Base-by-base conservation (phyloP, 2,113 vertebrate genomes). In the Hemichromis elongatus region DNA sequence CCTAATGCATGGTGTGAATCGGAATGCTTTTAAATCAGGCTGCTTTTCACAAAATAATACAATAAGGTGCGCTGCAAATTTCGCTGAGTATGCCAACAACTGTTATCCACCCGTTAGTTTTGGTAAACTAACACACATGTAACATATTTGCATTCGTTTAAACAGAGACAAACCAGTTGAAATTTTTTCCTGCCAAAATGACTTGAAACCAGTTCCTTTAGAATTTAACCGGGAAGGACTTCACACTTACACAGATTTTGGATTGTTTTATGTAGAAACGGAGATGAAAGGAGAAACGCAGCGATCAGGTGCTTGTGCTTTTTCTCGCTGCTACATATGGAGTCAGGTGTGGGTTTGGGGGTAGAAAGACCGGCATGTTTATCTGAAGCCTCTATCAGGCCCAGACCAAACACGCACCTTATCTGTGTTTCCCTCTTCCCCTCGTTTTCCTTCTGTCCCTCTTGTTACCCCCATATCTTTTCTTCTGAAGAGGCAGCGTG, bases 261-360 rank as follows among this genome's bases (percentile, higher is more conserved):
- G 56, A 35, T 21, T 26, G 8, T 3, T 52, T 54, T 40, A n/a
- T 14, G 19, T 54, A 26, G 42, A 85, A 45, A 35, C 6, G 7
- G 8, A 30, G 68, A 50, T 13, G 77, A 61, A 79, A 28, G 70
- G 42, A 68, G 28, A 40, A 50, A 14, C 5, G 42, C 33, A 40
- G 50, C 14, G 13, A 14, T 57, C 54, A 33, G 33, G 21, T 6
- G 33, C 8, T 53, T 19, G 13, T 50, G 79, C 61, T 42, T 14
- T 33, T 28, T 61, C 35, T 24, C 54, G 75, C 80, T 80, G 93
- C 90, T 91, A 92, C 92, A 92, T 86, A 30, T 40, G 84, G 93
- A 92, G 93, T 94, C 95, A 93, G 94, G 91, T 95, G 97, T 92
- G 95, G 94, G 93, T 79, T 91, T 91, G 90, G 86, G 89, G 81